Evolutionary conservation across 2,113 vertebrate genomes (phyloP).

Genomic region (Epinephelus lanceolatus): DNA sequence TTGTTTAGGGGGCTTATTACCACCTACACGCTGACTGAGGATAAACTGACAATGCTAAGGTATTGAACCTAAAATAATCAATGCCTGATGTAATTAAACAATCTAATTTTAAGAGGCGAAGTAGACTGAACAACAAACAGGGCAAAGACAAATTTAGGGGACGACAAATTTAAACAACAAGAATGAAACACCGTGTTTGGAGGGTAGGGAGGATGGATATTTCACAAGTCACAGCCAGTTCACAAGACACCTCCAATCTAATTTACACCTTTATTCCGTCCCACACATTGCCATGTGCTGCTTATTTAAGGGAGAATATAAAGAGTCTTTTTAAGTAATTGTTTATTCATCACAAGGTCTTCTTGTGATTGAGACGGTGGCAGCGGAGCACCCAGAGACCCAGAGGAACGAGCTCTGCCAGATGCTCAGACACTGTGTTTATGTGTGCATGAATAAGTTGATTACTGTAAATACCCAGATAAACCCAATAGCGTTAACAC

Average conservation of each 20-base stretch:
- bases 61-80: background rate
- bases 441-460: slow-evolving; percentile 5
- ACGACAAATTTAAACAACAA: background rate
- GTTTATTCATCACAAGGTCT: slow-evolving; percentile 61
- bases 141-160: background rate
- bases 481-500: slow-evolving; percentile 8
- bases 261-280: slow-evolving; percentile 55
- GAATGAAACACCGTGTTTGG: background rate
- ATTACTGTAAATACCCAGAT: slow-evolving; percentile 48
- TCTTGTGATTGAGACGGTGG: slow-evolving; percentile 50
- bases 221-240: slow-evolving; percentile 36
- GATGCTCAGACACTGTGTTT: background rate
- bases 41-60: background rate
- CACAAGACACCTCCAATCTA: slow-evolving; percentile 41
- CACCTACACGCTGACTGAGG: too few species aligned
- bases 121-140: background rate
- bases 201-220: background rate
- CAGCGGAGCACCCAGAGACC: background rate
- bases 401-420: background rate
- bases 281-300: slow-evolving; percentile 63
- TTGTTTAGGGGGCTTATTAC: background rate
- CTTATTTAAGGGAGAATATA: slow-evolving; percentile 55
- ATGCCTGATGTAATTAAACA: background rate
- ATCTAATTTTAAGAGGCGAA: background rate
- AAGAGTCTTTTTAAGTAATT: slow-evolving; percentile 40